Conservation (phyloP, 2,888 invertebrate species). For the Diachrysia chrysitis region DNA sequence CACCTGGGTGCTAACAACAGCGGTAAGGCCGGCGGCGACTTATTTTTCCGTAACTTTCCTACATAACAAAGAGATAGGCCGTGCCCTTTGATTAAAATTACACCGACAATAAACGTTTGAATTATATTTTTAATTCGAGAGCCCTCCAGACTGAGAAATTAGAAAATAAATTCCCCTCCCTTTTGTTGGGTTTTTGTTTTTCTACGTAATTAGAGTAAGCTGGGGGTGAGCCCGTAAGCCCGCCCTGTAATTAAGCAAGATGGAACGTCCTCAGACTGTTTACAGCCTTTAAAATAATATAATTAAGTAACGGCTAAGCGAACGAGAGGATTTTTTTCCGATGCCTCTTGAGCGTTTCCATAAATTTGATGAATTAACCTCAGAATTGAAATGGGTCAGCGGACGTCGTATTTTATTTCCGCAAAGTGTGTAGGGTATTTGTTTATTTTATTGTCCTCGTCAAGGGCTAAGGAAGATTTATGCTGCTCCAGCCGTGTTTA, state of each 20-base stretch:
- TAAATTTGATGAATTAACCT: constrained; percentile 63
- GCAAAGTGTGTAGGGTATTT: constrained; percentile 50
- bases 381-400: constrained; percentile 51
- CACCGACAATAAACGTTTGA: constrained; percentile 72
- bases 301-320: constrained; percentile 75
- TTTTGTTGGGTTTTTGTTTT: constrained; percentile 83
- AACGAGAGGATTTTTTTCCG: constrained; percentile 52
- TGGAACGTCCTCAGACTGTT: constrained; percentile 74
- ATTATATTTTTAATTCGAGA: constrained; percentile 80
- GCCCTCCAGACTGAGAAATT: constrained; percentile 77
- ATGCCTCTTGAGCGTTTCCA: constrained; percentile 51
- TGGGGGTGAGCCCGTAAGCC: constrained; percentile 73
- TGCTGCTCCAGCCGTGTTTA: constrained; percentile 32
- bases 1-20: constrained; percentile 1
- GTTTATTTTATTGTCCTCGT: constrained; percentile 60
- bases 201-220: constrained; percentile 85
- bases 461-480: constrained; percentile 56
- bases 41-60: constrained; percentile 40
- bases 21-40: constrained; percentile 15
- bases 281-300: constrained; percentile 79
- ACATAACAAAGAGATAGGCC: constrained; percentile 50
- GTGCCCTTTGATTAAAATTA: constrained; percentile 70
- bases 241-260: constrained; percentile 84
- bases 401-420: constrained; percentile 48
- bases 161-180: constrained; percentile 79